Evolutionary conservation across 2,888 invertebrate species (phyloP).

Genomic region (Drosophila differens): DNA sequence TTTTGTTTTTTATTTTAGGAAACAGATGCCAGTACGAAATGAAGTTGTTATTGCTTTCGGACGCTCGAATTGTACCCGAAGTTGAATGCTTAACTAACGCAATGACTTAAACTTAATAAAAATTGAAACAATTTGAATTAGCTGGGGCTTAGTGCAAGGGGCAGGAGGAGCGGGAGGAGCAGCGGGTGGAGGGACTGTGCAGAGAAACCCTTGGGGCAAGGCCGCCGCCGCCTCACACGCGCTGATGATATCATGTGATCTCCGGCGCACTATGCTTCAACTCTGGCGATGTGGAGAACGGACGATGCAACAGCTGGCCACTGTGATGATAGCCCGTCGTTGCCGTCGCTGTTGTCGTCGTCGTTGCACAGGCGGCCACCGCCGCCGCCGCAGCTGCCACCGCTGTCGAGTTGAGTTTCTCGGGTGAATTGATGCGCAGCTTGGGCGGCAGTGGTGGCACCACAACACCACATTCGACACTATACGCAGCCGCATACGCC

Average conservation of each 20-base stretch:
- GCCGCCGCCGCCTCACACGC: slow-evolving; percentile 53
- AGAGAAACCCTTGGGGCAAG: slow-evolving; percentile 49
- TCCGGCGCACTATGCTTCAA: slow-evolving; percentile 82
- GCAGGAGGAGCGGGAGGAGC: slow-evolving; percentile 4
- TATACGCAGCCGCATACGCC: slow-evolving; percentile 76
- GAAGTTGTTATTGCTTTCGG: slow-evolving; percentile 44
- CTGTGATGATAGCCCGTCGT: slow-evolving; percentile 78
- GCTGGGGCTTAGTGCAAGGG: slow-evolving; percentile 70
- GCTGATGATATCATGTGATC: slow-evolving; percentile 83
- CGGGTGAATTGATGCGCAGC: slow-evolving; percentile 85
- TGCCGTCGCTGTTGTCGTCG: slow-evolving; percentile 64
- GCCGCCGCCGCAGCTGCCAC: slow-evolving; percentile 66
- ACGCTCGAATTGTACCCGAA: slow-evolving; percentile 16
- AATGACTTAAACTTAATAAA: slow-evolving; percentile 61
- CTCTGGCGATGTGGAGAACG: slow-evolving; percentile 85
- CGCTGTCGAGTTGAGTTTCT: slow-evolving; percentile 84
- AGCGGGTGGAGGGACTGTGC: slow-evolving; percentile 17
- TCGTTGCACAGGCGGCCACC: slow-evolving; percentile 48
- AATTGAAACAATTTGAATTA: slow-evolving; percentile 76
- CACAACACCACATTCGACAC: slow-evolving; percentile 66
- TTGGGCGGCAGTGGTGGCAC: slow-evolving; percentile 79
- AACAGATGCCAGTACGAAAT: slow-evolving; percentile 11
- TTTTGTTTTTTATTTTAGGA: slow-evolving; percentile 18
- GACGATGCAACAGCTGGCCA: slow-evolving; percentile 83
- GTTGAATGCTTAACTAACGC: slow-evolving; percentile 55